Conservation (phyloP, 2,113 vertebrate species). For the Helogale parvula region DNA sequence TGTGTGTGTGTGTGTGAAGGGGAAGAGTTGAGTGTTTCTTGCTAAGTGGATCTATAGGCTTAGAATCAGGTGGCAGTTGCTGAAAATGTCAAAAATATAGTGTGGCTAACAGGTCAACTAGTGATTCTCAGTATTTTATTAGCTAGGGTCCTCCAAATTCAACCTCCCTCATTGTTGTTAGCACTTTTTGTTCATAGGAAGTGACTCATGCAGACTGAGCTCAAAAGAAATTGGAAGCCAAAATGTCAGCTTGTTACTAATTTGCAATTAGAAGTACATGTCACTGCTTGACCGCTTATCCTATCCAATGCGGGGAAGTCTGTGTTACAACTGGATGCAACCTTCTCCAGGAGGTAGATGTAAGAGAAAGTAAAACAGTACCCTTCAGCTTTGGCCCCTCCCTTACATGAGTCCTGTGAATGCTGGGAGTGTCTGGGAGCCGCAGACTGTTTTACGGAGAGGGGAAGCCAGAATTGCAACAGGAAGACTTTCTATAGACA, state of each 20-base stretch:
- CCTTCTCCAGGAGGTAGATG: not conserved
- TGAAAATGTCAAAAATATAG: not conserved
- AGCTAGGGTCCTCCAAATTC: not conserved
- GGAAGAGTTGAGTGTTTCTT: not conserved
- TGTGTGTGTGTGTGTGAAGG: not conserved
- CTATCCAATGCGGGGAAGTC: not conserved
- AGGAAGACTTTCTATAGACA: not conserved
- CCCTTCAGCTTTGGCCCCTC: not conserved
- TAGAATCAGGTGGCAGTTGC: not conserved
- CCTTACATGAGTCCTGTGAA: not conserved
- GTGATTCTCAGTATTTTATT: not conserved
- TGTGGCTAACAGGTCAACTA: not conserved
- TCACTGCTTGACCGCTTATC: not conserved
- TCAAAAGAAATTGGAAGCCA: not conserved
- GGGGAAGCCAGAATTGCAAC: not conserved
- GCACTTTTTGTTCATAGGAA: not conserved
- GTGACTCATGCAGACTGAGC: not conserved
- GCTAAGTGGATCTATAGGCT: not conserved
- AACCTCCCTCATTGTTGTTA: not conserved
- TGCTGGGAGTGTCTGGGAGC: not conserved
- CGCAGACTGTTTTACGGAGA: not conserved
- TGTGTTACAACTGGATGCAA: not conserved
- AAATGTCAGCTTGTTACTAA: not conserved
- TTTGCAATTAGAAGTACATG: not conserved
- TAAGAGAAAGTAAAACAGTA: not conserved